Conservation (phyloP, 2,888 invertebrate species). For the Nineta flava region DNA sequence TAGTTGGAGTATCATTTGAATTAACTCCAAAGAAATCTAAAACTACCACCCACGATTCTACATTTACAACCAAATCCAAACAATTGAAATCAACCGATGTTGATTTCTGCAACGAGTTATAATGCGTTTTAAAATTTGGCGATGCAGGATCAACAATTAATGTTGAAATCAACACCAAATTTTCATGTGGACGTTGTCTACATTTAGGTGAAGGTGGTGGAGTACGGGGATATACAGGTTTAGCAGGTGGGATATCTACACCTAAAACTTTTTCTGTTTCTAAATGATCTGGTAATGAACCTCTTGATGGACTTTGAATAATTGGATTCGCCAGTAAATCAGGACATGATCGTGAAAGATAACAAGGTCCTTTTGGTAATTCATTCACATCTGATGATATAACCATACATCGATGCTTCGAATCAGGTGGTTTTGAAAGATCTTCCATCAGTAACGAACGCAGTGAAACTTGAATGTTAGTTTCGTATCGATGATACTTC, state of each 20-base stretch:
- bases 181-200: conserved; percentile 35
- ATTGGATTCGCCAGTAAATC: conserved; percentile 34
- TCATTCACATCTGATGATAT: conserved; percentile 43
- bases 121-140: conserved; percentile 45
- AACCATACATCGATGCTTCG: conserved; percentile 72
- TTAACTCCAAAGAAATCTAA: conserved; percentile 75
- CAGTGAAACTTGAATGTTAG: conserved; percentile 61
- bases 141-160: conserved; percentile 48
- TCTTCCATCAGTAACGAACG: conserved; percentile 85
- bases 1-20: neutral
- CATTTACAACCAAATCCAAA: conserved; percentile 76
- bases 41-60: conserved; percentile 89
- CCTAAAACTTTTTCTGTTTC: conserved; percentile 34
- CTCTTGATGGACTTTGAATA: conserved; percentile 18
- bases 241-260: conserved; percentile 18
- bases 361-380: conserved; percentile 26
- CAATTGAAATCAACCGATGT: conserved; percentile 78
- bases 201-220: conserved; percentile 49
- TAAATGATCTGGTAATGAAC: conserved; percentile 44
- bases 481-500: conserved; percentile 48
- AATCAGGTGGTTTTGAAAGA: conserved; percentile 58
- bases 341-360: conserved; percentile 69
- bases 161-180: conserved; percentile 57
- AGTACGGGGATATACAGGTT: conserved; percentile 28
- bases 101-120: conserved; percentile 47